A percentile compares a stretch with the other conserved stretches of the same genome.
These are phyloP conservation scores for Eupithecia subumbrata DNA, from an alignment of 2,888 invertebrate species.

Conservation along the genomic window DNA sequence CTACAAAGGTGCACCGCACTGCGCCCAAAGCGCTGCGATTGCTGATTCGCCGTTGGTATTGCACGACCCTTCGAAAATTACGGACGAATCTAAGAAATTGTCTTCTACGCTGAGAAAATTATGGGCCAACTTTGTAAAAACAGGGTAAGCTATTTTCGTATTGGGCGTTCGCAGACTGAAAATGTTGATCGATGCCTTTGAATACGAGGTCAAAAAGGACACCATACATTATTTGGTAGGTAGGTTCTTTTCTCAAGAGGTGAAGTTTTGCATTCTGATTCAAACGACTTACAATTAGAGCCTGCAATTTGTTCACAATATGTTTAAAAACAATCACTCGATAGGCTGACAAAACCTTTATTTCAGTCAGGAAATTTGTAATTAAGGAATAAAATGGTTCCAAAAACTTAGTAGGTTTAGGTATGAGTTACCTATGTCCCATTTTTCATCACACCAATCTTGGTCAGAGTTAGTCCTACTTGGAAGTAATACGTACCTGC, in stretches of 20 bases:
- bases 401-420: neutral
- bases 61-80: constrained; percentile 27
- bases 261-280: no score
- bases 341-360: no score
- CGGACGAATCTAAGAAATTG: constrained; percentile 44
- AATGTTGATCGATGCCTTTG: neutral
- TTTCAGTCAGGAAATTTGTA: no score
- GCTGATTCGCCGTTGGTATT: constrained; percentile 34
- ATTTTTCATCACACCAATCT: neutral
- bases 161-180: neutral
- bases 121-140: constrained; percentile 59
- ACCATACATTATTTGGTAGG: no score
- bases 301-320: no score
- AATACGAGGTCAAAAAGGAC: no score
- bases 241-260: no score
- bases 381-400: no score
- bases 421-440: no score
- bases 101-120: constrained; percentile 48
- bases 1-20: constrained; percentile 52
- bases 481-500: neutral
- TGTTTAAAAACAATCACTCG: no score
- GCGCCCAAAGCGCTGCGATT: constrained; percentile 51
- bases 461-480: neutral
- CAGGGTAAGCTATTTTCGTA: constrained; percentile 49
- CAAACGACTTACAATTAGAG: no score